Base-by-base conservation (phyloP, 2,888 invertebrate species). In the Nebria salina region DNA sequence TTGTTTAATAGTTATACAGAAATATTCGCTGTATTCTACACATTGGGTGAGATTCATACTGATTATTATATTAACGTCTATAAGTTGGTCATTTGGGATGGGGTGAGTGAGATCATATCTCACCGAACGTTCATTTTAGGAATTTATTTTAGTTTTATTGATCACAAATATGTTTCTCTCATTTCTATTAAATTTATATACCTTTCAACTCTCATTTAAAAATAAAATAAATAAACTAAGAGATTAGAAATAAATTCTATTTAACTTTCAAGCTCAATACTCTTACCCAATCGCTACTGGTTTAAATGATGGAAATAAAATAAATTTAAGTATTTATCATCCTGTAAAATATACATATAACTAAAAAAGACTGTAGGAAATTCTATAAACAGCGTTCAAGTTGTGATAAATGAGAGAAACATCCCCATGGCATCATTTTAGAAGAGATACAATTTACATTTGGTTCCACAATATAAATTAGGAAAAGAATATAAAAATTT, bases 1-100 rank as follows among this genome's bases (percentile, higher is more conserved):
- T 54, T 64, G 54, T 75, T 64, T 13, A 13, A 25, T 15, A 15
- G 43, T 75, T 75, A 79, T 79, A 80, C 72, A 80, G 70, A 80
- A 54, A 54, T 54, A 75, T 80, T 75, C 80, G 75, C 75, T 80
- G 80, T 75, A 66, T 70, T 80, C 80, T 80, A 80, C 25, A 70
- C 70, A 70, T 34, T 70, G 1, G 54, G 54, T 54, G 54, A 54
- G 54, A 54, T 54, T 54, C 54, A 54, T 54, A 54, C 54, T 54
- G 54, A 54, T 54, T 54, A 54, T 54, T 54, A 54, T 54, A 54
- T 54, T 54, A 54, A 54, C 54, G 54, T 54, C 54, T 54, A 54
- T 54, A 54, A 54, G 54, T 54, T 54, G 54, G 54, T 54, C 54
- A 54, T 54, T 54, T 54, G 54, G 54, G 54, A 54, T 7, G 13